Evolutionary conservation across 2,113 vertebrate species (phyloP), one percentile per base, ranked within the genome.

Genomic region (Microtus ochrogaster): DNA sequence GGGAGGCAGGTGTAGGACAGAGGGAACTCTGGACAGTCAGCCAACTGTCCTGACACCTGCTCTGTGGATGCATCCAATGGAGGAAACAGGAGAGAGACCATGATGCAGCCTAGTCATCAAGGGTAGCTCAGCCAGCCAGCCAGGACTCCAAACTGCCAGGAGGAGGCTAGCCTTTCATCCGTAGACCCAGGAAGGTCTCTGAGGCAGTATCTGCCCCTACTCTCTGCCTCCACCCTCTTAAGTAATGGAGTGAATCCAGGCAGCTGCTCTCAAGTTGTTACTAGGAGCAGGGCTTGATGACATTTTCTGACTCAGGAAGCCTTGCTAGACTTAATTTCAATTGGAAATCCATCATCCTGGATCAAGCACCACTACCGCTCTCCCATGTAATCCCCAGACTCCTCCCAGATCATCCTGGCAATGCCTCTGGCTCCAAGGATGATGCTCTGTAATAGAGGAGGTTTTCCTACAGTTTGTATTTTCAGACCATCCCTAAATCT

Each of bases 221-320:
- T 94, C 73, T 91, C 77, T 86, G 97, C 89, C 96, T 96, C 97
- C 97, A 96, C 97, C 95, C 97, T 96, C 77, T 52, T 24, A 87
- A 95, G 93, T 94, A 98, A 98, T 96, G 96, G 92, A 96, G 95
- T 94, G 93, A 96, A 97, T 97, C 95, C 41, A 92, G 94, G 49
- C 88, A 94, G 87, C 70, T 93, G 74, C 94, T 97, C 84, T 96
- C 92, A 96, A 96, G 95, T 94, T 95, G 95, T 97, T 96, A 97
- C 87, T 49, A 95, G 85, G 72, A 97, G 91, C 68, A 92, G 92
- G 83, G 82, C 96, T 96, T 95, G 92, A 95, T 95, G 96, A 93
- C 95, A 96, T 96, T 93, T 95, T 95, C 97, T 98, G 97, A 98
- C 95, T 98, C 97, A 97, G 95, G 93, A 55, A 94, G 95, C 88